Evolutionary conservation across 2,113 vertebrate genomes (phyloP).

Genomic region (Lates calcarifer): DNA sequence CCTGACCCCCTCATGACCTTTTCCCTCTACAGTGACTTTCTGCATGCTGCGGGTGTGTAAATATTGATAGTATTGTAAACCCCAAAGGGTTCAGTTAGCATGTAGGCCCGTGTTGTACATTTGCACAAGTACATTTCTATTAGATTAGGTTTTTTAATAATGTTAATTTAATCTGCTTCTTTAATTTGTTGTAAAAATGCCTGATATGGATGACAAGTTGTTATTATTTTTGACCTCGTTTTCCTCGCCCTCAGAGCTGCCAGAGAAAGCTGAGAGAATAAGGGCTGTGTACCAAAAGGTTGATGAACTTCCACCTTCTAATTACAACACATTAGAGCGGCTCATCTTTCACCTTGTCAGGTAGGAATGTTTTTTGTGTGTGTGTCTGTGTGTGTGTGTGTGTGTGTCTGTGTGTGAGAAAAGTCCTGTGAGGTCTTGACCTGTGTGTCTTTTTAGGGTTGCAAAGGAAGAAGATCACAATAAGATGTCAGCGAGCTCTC

Average conservation of each 20-base stretch:
- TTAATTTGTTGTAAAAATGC: neutral
- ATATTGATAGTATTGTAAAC: constrained; percentile 30
- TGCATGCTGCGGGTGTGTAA: constrained; percentile 87
- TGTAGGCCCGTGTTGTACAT: neutral
- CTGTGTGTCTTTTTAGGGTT: constrained; percentile 84
- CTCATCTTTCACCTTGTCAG: constrained; percentile 97
- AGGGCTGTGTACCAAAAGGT: constrained; percentile 91
- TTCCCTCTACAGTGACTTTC: constrained; percentile 92
- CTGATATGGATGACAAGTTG: neutral
- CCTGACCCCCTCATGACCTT: constrained; percentile 97
- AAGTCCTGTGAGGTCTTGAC: neutral
- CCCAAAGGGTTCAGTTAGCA: neutral
- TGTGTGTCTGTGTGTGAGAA: neutral
- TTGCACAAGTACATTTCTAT: neutral
- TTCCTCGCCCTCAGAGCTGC: constrained; percentile 86
- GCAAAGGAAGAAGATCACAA: constrained; percentile 92
- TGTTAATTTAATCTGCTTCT: neutral
- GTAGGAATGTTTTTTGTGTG: constrained; percentile 75
- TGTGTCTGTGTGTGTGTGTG: too few species aligned
- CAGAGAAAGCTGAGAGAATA: constrained; percentile 90
- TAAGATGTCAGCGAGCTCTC: constrained; percentile 92
- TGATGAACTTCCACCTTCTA: constrained; percentile 91
- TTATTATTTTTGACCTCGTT: neutral
- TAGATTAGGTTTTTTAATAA: neutral
- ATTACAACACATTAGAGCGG: constrained; percentile 91